These are phyloP conservation scores for Arnoldichthys spilopterus DNA, from an alignment of 2,797 vertebrate species.

Conservation along the genomic window DNA sequence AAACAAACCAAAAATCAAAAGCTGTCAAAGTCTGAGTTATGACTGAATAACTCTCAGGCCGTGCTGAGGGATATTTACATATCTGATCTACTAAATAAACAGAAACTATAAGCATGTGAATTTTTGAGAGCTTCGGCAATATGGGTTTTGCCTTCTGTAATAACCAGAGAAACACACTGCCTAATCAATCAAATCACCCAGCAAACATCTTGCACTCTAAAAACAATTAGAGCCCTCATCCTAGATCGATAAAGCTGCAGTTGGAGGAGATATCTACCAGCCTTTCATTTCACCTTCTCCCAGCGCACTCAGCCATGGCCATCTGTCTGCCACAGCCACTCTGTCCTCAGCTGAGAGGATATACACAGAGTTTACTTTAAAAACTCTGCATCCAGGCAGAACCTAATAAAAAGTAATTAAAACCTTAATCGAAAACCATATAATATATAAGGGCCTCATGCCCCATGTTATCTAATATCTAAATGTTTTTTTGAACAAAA, in stretches of 20 bases:
- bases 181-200: constrained; percentile 86
- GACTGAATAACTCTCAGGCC: background rate
- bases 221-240: constrained; percentile 84
- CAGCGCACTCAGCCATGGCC: constrained; percentile 71
- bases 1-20: constrained; percentile 13
- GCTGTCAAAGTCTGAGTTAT: constrained; percentile 1
- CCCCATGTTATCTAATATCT: too few relatives aligned
- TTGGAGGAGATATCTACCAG: constrained; percentile 81
- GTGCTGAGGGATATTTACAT: constrained; percentile 2
- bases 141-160: constrained; percentile 42
- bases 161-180: constrained; percentile 71
- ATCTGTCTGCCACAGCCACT: constrained; percentile 69
- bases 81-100: background rate
- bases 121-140: constrained; percentile 1
- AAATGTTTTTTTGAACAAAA: too few relatives aligned
- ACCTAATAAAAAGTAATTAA: constrained; percentile 79
- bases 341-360: constrained; percentile 69
- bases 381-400: constrained; percentile 73
- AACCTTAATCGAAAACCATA: too few relatives aligned
- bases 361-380: constrained; percentile 46
- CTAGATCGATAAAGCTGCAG: constrained; percentile 80
- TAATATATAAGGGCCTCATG: too few relatives aligned
- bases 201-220: constrained; percentile 78
- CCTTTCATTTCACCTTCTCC: constrained; percentile 80
- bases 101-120: constrained; percentile 30